These are phyloP conservation scores for human (Homo sapiens) DNA, from an alignment of 2,113 vertebrate species.

Conservation along the genomic window DNA sequence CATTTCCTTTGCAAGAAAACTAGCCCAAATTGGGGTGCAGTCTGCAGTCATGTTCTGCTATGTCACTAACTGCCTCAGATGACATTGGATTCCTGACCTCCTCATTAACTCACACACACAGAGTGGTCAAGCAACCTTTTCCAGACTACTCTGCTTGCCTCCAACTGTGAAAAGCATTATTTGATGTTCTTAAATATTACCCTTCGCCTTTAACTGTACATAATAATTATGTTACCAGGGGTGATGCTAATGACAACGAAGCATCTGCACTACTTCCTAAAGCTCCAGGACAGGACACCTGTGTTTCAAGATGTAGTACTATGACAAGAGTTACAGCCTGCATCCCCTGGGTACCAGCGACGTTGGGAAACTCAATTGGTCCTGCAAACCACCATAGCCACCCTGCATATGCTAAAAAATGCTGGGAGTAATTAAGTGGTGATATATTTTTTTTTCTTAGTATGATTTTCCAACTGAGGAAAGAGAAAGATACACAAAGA, in stretches of 20 bases:
- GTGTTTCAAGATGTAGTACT: background rate
- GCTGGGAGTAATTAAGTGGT: background rate
- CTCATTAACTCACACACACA: conserved; percentile 40
- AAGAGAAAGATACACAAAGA: background rate
- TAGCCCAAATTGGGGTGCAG: background rate
- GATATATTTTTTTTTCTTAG: background rate
- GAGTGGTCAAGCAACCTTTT: background rate
- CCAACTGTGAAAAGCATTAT: conserved; percentile 22
- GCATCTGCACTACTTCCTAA: background rate
- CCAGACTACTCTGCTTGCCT: background rate
- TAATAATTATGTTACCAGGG: background rate
- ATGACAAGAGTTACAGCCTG: background rate
- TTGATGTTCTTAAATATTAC: conserved; percentile 39
- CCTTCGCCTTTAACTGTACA: conserved; percentile 14
- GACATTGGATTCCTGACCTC: background rate
- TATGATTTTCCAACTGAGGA: background rate
- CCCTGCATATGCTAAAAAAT: background rate
- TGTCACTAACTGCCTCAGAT: background rate
- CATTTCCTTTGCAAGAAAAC: background rate
- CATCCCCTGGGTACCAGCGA: background rate
- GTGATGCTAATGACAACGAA: background rate
- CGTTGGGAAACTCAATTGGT: background rate
- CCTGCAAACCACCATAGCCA: background rate
- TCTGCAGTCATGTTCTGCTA: background rate
- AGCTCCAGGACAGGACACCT: background rate